These are phyloP conservation scores for Neodiprion fabricii DNA, from an alignment of 1,140 invertebrate genomes.

Conservation along the genomic window DNA sequence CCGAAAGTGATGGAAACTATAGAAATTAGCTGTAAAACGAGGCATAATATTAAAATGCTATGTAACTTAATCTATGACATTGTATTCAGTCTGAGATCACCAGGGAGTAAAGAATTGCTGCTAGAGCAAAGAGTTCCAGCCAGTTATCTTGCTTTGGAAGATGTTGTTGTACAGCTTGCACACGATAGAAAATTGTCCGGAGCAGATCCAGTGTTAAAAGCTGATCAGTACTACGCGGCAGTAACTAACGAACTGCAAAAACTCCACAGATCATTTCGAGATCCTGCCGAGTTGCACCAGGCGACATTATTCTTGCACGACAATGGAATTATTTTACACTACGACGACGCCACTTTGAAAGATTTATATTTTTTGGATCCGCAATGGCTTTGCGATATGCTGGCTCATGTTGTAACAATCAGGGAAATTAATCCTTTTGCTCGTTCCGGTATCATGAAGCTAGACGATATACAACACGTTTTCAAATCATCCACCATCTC, in stretches of 20 bases:
- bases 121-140: slow-evolving; percentile 95
- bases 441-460: slow-evolving; percentile 90
- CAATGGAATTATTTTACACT: slow-evolving; percentile 96
- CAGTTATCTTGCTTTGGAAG: slow-evolving; percentile 93
- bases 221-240: slow-evolving; percentile 81
- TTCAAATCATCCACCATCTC: slow-evolving; percentile 77
- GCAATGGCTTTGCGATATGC: slow-evolving; percentile 98
- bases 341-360: slow-evolving; percentile 94
- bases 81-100: slow-evolving; percentile 88
- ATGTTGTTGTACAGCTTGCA: slow-evolving; percentile 84
- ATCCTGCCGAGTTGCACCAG: slow-evolving; percentile 90
- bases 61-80: slow-evolving; percentile 94
- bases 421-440: slow-evolving; percentile 96
- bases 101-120: slow-evolving; percentile 88
- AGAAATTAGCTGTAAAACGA: slow-evolving; percentile 88
- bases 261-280: slow-evolving; percentile 78
- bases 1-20: slow-evolving; percentile 93
- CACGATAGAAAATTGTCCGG: slow-evolving; percentile 70
- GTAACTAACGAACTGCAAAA: slow-evolving; percentile 76
- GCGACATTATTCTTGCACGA: slow-evolving; percentile 97
- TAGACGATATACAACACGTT: slow-evolving; percentile 91
- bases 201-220: slow-evolving; percentile 87
- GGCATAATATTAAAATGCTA: slow-evolving; percentile 90
- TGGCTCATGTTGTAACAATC: slow-evolving; percentile 95
- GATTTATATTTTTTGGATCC: slow-evolving; percentile 96